These are phyloP conservation scores for Pseudanteris insignis DNA, from an alignment of 2,888 invertebrate genomes.

Conservation along the genomic window DNA sequence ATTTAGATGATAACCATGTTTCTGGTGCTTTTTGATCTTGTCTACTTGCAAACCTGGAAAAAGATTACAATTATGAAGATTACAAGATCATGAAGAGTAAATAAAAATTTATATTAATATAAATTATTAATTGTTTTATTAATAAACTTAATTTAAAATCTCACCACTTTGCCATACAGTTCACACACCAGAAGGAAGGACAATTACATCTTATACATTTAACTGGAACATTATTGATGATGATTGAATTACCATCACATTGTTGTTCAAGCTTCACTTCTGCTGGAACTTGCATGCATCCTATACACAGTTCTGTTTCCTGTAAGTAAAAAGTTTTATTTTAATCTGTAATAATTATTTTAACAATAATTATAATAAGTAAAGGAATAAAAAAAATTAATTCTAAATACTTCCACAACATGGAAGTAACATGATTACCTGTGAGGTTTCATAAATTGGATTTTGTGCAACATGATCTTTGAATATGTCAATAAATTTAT, in stretches of 20 bases:
- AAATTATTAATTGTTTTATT: too few relatives aligned
- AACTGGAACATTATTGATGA: constrained; percentile 56
- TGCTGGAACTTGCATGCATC: constrained; percentile 83
- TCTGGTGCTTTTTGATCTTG: constrained; percentile 77
- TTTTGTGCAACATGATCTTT: constrained; percentile 78
- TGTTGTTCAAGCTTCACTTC: constrained; percentile 82
- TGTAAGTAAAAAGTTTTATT: too few relatives aligned
- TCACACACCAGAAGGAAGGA: constrained; percentile 89
- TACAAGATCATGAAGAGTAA: too few relatives aligned
- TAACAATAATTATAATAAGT: too few relatives aligned
- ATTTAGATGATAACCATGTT: constrained; percentile 83
- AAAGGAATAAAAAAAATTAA: too few relatives aligned
- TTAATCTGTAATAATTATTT: too few relatives aligned
- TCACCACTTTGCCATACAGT: constrained; percentile 84
- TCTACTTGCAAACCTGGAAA: constrained; percentile 80
- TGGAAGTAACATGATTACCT: too few relatives aligned
- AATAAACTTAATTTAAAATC: too few relatives aligned
- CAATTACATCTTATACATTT: constrained; percentile 75
- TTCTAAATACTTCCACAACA: too few relatives aligned
- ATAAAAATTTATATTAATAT: too few relatives aligned
- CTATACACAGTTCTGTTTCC: constrained; percentile 85
- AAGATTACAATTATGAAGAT: too few relatives aligned
- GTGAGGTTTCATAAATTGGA: constrained; percentile 71
- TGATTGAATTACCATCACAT: constrained; percentile 72
- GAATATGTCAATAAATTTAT: constrained; percentile 86